These are phyloP conservation scores for Mesoligia furuncula DNA, from an alignment of 2,888 invertebrate species.

Conservation along the genomic window DNA sequence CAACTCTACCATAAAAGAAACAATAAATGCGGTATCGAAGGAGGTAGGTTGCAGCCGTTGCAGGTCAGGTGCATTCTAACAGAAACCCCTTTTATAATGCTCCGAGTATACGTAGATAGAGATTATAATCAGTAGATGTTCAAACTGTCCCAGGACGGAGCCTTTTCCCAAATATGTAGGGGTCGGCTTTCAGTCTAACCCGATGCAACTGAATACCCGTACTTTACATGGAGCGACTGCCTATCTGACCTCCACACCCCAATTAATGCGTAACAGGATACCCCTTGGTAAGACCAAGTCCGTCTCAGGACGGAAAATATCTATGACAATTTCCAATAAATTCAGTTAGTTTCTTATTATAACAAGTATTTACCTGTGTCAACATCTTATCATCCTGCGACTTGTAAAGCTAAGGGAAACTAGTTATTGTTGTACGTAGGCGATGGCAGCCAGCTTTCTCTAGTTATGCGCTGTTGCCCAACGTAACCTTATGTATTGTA, in stretches of 20 bases:
- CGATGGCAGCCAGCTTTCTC: conserved; percentile 59
- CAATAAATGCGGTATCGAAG: not conserved
- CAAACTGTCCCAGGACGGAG: not conserved
- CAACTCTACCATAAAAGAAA: not conserved
- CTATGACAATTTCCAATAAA: conserved; percentile 14
- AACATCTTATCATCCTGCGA: conserved; percentile 54
- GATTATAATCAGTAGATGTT: not conserved
- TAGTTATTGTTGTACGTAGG: conserved; percentile 64
- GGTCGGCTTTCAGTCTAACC: not conserved
- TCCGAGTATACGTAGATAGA: not conserved
- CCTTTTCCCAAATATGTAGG: not conserved
- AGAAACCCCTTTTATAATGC: not conserved
- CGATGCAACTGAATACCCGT: not conserved
- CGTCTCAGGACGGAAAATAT: not conserved
- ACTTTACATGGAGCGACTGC: not conserved
- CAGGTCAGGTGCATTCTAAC: not conserved
- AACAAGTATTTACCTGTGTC: conserved; percentile 43
- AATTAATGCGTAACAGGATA: not conserved
- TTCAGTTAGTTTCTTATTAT: conserved; percentile 25
- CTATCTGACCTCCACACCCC: not conserved
- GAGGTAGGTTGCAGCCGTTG: not conserved
- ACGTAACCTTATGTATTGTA: conserved; percentile 54
- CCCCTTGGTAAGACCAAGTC: not conserved
- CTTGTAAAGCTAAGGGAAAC: conserved; percentile 53
- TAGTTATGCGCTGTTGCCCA: conserved; percentile 52